phyloP scores from a whole-genome alignment of 2,797 vertebrate species.

The Parauchenoglanis punctatus region DNA sequence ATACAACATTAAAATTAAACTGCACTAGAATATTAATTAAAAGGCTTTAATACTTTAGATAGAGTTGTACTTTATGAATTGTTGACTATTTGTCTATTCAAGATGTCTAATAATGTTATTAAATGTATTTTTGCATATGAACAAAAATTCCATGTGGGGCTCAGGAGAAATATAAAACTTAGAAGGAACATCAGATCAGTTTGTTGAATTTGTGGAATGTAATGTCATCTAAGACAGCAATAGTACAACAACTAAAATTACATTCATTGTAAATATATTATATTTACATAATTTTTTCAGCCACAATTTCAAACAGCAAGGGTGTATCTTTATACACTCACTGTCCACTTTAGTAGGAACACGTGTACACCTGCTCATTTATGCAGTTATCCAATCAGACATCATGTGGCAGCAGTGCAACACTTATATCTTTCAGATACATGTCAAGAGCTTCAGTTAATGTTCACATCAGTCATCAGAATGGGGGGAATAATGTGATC shows the following conservation, averaged over 20 bases:
- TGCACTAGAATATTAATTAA: background rate
- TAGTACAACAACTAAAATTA: background rate
- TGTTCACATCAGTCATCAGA: background rate
- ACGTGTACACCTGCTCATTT: background rate
- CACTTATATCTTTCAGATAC: background rate
- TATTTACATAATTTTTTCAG: background rate
- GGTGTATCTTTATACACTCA: background rate
- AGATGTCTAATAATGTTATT: background rate
- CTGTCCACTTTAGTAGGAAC: no score
- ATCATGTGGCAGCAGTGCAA: background rate
- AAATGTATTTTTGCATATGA: background rate
- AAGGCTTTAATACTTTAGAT: background rate
- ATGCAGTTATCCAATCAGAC: background rate
- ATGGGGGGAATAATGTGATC: background rate
- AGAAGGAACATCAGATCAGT: background rate
- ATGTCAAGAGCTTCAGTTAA: background rate
- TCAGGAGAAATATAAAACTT: background rate
- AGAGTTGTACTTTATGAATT: background rate
- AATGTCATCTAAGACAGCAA: background rate
- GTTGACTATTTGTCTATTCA: background rate
- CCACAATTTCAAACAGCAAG: background rate
- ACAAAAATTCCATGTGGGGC: background rate
- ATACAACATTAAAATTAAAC: background rate
- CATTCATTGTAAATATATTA: background rate
- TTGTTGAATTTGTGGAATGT: background rate